Percentiles rank a stretch among this genome's conserved stretches.
Evolutionary conservation across 2,113 vertebrate genomes (phyloP).

Genomic region (Rhabdornis inornatus): DNA sequence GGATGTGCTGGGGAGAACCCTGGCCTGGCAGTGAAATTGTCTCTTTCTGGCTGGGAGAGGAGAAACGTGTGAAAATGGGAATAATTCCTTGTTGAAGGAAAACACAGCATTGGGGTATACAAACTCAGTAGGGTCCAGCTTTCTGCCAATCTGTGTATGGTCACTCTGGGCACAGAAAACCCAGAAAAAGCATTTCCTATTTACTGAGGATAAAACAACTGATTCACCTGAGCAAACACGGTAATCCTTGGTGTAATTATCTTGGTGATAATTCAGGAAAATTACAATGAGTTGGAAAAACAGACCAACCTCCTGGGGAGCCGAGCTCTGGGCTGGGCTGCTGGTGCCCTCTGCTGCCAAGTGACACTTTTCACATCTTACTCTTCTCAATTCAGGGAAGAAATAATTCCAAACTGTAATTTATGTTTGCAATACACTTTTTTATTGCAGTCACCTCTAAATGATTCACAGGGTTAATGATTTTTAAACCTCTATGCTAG

Average conservation of each 20-base stretch:
- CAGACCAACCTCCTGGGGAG: rapidly evolving
- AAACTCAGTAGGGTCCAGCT: rapidly evolving
- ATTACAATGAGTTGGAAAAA: no score
- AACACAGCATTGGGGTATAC: rapidly evolving
- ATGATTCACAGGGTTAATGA: not conserved
- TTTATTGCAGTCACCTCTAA: not conserved
- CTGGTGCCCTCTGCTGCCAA: conserved; percentile 18
- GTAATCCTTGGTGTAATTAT: not conserved
- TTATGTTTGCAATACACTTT: not conserved
- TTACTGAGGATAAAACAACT: not conserved
- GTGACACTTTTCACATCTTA: not conserved
- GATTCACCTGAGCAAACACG: not conserved
- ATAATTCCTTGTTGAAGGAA: not conserved
- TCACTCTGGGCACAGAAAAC: rapidly evolving
- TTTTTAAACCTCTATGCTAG: not conserved
- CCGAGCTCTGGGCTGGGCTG: not conserved
- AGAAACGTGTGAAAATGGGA: not conserved
- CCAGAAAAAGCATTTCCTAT: not conserved
- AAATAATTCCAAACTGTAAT: not conserved
- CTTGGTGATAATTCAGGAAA: not conserved
- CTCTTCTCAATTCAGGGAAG: not conserved
- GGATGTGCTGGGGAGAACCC: not conserved
- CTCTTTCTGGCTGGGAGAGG: not conserved
- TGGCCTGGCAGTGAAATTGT: not conserved
- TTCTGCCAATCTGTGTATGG: rapidly evolving